Evolutionary conservation across 64 coral and sea anemone species (phyloP).

Genomic region (Acropora tenuis): DNA sequence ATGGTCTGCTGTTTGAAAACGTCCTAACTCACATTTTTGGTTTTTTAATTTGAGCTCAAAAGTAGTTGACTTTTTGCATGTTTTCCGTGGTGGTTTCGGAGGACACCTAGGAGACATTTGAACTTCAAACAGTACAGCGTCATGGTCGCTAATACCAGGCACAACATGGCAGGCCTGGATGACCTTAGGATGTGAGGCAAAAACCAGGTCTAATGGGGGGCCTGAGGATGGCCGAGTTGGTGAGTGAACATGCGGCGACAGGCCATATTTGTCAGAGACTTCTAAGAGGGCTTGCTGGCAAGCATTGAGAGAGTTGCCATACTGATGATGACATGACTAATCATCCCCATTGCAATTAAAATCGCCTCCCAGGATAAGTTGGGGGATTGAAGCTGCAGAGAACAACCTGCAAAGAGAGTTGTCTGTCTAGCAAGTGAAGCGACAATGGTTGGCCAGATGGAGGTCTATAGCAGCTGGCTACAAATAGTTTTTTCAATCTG

Average conservation of each 20-base stretch:
- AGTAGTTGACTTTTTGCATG: too few relatives aligned
- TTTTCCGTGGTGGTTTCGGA: slow-evolving; percentile 42
- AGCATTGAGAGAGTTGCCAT: neutral
- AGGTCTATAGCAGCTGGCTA: slow-evolving; percentile 18
- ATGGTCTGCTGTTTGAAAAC: too few relatives aligned
- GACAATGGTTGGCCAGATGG: neutral
- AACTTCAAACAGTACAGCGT: slow-evolving; percentile 35
- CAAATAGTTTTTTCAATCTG: slow-evolving; percentile 10
- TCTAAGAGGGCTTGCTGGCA: slow-evolving; percentile 22
- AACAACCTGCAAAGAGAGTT: neutral
- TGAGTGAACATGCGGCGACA: slow-evolving; percentile 31
- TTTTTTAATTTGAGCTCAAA: too few relatives aligned
- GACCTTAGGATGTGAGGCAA: slow-evolving; percentile 16
- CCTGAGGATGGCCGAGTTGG: slow-evolving; percentile 37
- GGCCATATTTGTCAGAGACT: slow-evolving; percentile 24
- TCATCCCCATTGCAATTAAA: neutral
- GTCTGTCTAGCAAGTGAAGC: neutral
- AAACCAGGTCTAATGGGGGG: slow-evolving; percentile 22
- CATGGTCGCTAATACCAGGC: slow-evolving; percentile 35
- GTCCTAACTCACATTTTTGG: too few relatives aligned
- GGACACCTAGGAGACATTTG: slow-evolving; percentile 34
- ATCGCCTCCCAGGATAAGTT: slow-evolving; percentile 5
- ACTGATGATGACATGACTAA: neutral
- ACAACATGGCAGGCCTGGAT: slow-evolving; percentile 26
- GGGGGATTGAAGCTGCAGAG: neutral